Percentiles rank a stretch among this genome's conserved stretches.
Conservation (phyloP, 1,140 invertebrate genomes). For the Ridgeia piscesae region DNA sequence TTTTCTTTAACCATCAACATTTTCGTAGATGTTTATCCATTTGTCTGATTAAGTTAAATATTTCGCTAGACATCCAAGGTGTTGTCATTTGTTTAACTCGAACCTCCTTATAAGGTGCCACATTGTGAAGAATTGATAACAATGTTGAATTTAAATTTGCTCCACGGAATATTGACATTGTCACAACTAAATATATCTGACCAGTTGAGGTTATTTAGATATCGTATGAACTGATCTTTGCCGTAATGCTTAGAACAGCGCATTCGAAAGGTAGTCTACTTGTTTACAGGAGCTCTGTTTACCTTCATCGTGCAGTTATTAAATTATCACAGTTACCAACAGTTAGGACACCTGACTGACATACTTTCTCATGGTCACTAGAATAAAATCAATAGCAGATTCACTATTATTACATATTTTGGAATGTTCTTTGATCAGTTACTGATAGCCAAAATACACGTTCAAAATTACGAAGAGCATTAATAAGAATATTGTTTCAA, state of each 20-base stretch:
- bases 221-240: neutral
- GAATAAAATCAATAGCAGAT: constrained; percentile 8
- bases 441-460: neutral
- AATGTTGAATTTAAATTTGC: constrained; percentile 2
- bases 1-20: neutral
- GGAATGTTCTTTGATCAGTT: neutral
- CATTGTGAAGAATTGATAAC: neutral
- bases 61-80: constrained; percentile 8
- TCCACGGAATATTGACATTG: neutral
- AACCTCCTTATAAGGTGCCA: neutral
- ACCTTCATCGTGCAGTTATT: neutral
- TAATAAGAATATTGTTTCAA: neutral
- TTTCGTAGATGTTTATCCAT: neutral
- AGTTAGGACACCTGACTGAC: neutral
- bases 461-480: neutral
- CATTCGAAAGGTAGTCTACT: neutral
- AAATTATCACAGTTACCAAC: neutral
- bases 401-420: neutral
- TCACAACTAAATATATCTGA: neutral
- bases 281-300: neutral
- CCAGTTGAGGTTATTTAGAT: neutral
- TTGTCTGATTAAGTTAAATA: neutral
- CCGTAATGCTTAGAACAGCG: neutral
- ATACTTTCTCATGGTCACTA: neutral
- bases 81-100: neutral